These are phyloP conservation scores for Perognathus longimembris DNA, from an alignment of 2,113 vertebrate species.

Conservation along the genomic window DNA sequence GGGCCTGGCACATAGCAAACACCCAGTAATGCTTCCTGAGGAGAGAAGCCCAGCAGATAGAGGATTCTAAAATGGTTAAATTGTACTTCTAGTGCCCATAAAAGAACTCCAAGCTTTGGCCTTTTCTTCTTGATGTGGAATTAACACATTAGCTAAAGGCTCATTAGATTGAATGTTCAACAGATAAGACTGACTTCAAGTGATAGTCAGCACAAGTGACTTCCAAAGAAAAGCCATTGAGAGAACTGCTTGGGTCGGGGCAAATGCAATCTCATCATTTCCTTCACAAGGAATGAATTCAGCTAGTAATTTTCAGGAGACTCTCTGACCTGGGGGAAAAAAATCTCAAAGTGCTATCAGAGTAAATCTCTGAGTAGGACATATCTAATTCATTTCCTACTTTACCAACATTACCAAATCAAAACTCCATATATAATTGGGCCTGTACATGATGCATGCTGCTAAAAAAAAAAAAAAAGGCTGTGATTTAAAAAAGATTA, in stretches of 20 bases:
- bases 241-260: neutral
- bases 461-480: neutral
- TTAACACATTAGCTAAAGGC: neutral
- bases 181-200: neutral
- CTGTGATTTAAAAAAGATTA: neutral
- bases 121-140: neutral
- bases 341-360: slow-evolving; percentile 21
- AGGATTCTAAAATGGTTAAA: neutral
- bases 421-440: neutral
- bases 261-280: neutral
- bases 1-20: neutral
- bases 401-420: slow-evolving; percentile 33
- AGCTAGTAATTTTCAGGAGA: neutral
- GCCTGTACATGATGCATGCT: neutral
- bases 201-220: too few species aligned
- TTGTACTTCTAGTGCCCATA: neutral
- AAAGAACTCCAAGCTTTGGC: neutral
- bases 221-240: neutral
- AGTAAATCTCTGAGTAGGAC: neutral
- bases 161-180: neutral
- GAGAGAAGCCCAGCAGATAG: neutral
- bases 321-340: neutral
- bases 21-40: neutral
- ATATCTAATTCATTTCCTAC: neutral
- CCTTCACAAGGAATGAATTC: neutral